Conservation (phyloP, 2,797 vertebrate genomes). For the Sebastes jordani region DNA sequence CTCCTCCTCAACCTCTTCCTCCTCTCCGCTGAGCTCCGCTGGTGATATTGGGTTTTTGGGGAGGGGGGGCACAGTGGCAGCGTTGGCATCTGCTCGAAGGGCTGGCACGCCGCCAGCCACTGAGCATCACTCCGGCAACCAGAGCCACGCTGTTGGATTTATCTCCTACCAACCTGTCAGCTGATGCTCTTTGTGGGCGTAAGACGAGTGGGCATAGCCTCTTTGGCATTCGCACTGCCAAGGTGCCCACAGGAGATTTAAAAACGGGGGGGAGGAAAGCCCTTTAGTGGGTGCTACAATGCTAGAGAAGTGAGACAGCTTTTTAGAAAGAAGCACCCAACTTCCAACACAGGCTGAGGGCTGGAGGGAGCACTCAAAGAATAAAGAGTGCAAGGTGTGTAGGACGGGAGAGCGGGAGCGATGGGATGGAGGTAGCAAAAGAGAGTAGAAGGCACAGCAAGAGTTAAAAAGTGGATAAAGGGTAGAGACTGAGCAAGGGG, state of each 20-base stretch:
- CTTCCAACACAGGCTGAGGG: slow-evolving; percentile 25
- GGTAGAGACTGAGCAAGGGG: slow-evolving; percentile 10
- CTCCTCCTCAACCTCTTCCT: slow-evolving; percentile 19
- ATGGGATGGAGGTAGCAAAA: slow-evolving; percentile 9
- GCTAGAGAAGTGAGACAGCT: slow-evolving; percentile 18
- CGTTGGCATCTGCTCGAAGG: slow-evolving; percentile 69
- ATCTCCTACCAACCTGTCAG: slow-evolving; percentile 76
- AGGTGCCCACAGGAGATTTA: slow-evolving; percentile 48
- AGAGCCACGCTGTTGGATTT: slow-evolving; percentile 70
- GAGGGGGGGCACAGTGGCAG: slow-evolving; percentile 54
- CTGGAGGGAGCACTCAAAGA: slow-evolving; percentile 26
- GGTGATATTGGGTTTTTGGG: slow-evolving; percentile 55
- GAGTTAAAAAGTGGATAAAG: slow-evolving; percentile 19
- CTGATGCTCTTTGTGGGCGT: slow-evolving; percentile 71
- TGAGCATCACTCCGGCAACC: slow-evolving; percentile 67
- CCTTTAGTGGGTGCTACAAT: slow-evolving; percentile 27
- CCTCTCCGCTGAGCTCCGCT: slow-evolving; percentile 50
- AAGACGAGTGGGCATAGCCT: slow-evolving; percentile 60
- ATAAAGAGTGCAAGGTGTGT: neutral
- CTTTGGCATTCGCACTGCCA: slow-evolving; percentile 50
- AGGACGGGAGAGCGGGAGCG: neutral
- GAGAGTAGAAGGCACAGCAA: slow-evolving; percentile 19
- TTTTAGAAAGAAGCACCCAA: slow-evolving; percentile 36
- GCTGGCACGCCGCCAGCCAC: slow-evolving; percentile 62
- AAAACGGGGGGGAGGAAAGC: slow-evolving; percentile 10